These are phyloP conservation scores for Enteromius fasciolatus DNA, from an alignment of 2,797 vertebrate genomes.

Conservation along the genomic window DNA sequence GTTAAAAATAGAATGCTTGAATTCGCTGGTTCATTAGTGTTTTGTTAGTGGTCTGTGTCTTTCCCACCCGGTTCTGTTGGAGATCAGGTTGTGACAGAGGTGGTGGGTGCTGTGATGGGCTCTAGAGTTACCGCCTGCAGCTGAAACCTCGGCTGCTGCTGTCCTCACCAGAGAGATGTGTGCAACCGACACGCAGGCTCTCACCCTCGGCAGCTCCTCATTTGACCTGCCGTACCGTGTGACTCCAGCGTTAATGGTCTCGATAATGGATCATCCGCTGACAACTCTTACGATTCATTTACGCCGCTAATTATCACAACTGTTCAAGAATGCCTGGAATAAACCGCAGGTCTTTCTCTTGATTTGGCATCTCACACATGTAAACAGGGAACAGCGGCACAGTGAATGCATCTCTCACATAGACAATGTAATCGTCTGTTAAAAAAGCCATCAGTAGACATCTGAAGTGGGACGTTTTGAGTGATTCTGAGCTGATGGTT, in stretches of 20 bases:
- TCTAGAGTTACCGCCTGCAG: constrained; percentile 41
- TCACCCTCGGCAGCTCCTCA: constrained; percentile 49
- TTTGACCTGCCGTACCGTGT: constrained; percentile 65
- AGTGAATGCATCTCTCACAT: constrained; percentile 21
- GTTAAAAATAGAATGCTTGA: neutral
- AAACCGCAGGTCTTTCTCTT: neutral
- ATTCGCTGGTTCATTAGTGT: no score
- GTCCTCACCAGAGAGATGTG: constrained; percentile 45
- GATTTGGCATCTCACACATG: neutral
- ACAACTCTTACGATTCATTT: constrained; percentile 62
- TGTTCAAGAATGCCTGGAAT: constrained; percentile 45
- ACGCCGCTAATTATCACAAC: constrained; percentile 59
- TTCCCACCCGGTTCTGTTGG: constrained; percentile 3
- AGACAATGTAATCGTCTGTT: constrained; percentile 50
- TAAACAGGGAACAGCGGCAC: neutral
- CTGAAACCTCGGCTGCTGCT: constrained; percentile 31
- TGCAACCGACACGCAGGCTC: constrained; percentile 42
- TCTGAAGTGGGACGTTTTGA: constrained; percentile 50
- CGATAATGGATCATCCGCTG: constrained; percentile 59
- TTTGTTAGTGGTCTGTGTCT: neutral
- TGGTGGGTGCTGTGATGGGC: constrained; percentile 4
- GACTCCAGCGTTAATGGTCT: constrained; percentile 64
- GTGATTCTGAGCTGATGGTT: constrained; percentile 48
- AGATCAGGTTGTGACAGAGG: constrained; percentile 26
- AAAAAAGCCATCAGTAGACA: constrained; percentile 43